Evolutionary conservation across 1,140 invertebrate genomes (phyloP), one percentile per base, ranked within the genome.

Genomic region (Chymomyza costata): DNA sequence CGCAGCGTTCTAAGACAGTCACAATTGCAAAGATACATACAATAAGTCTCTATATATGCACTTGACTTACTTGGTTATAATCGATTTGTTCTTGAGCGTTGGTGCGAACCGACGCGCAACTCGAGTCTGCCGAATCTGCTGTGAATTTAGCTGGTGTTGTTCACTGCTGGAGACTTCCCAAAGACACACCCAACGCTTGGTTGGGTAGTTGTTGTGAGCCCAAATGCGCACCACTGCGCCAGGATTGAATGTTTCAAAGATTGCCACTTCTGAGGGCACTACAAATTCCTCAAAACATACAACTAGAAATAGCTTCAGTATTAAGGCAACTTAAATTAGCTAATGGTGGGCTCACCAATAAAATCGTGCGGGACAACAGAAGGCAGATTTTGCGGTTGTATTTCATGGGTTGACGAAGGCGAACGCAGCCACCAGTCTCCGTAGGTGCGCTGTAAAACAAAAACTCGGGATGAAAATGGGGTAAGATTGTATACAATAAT

Each of bases 191-290:
- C 95, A 96, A 14, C 85, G 69, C 18, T 85, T 86, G 37, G 87
- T 86, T 21, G 71, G 82, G n/a, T n/a, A n/a, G n/a, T n/a, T n/a
- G 34, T 87, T 85, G 65, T 88, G 88, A 2, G 93, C 93, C 89
- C 94, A 93, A 44, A 97, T 93, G 46, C 92, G 89, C 6, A 96
- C 90, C 8, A 97, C 88, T 17, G 94, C 92, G 17, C 95, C 95
- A 3, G 95, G 95, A 86, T 96, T 96, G 63, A 94, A 97, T 2
- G 93, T 95, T 86, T 97, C 95, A 86, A 92, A 97, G 49, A 97
- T 90, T 1, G 90, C 91, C 31, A 97, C 88, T 67, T 91, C 89
- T 8, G 90, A 86, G 6, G 95, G 95, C 82, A 92, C 91, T 2
- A 96, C 92, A 54, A 90, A 88, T 60, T 89, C 87, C 83, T 93